Evolutionary conservation across 2,113 vertebrate genomes (phyloP), one percentile per base, ranked within the genome.

Genomic region (Leptosomus discolor): DNA sequence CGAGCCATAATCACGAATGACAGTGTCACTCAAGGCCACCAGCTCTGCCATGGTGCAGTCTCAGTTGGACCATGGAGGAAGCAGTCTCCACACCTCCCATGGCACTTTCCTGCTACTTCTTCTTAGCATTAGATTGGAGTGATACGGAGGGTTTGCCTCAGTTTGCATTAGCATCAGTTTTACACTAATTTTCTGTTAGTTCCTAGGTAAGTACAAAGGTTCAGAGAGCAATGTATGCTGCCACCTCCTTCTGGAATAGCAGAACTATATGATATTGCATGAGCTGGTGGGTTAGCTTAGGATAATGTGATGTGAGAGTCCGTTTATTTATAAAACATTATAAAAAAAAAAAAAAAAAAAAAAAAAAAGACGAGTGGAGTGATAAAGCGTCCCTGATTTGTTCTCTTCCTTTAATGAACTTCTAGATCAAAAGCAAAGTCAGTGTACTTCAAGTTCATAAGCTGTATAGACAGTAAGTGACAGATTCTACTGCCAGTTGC

Each of bases 301-400:
- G 61, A 76, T 92, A 94, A 79, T 41, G 45, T 41, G 57, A 91
- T 76, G n/a, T 78, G 77, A 89, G 61, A 73, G 91, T 60, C 89
- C 80, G 82, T 94, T 97, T 97, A 95, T 95, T 92, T 92, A 94
- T 96, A 94, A 95, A 97, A 94, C 80, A 92, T 91, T 84, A 93
- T 81, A 97, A 94, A 95, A 93, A 78, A 85, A 82, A 81, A n/a
- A n/a, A n/a, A n/a, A n/a, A n/a, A n/a, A n/a, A n/a, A n/a, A n/a
- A n/a, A n/a, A n/a, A n/a, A n/a, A n/a, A n/a, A n/a, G n/a, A n/a
- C n/a, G 64, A 86, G 9, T 56, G 95, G 89, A 89, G 45, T 81
- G 69, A 91, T 87, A 96, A 93, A 95, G n/a, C 94, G 71, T n/a
- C 27, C 36, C 76, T 96, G 92, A 78, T 94, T 96, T 97, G 91